Percentiles rank a stretch among this genome's conserved stretches.
Evolutionary conservation across 2,113 vertebrate genomes (phyloP).

Genomic region (Scolopax mira): DNA sequence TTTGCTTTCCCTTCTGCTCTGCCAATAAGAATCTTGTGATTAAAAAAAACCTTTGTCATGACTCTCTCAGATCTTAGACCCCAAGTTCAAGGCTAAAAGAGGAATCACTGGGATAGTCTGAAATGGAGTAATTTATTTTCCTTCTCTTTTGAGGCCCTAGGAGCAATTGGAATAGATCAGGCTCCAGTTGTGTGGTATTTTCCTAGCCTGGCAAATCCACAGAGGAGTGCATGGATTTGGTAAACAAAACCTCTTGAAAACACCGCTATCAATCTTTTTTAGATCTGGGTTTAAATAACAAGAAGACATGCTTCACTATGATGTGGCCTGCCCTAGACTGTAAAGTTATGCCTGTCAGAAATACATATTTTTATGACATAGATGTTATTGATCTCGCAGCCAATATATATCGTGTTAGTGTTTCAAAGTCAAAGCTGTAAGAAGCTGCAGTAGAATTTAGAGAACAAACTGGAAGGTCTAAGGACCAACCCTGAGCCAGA

Average conservation of each 20-base stretch:
- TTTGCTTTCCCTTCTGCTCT: not conserved
- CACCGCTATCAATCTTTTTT: not conserved
- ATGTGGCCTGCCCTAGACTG: not conserved
- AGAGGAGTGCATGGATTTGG: constrained; percentile 3
- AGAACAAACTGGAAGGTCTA: constrained; percentile 5
- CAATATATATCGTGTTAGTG: not conserved
- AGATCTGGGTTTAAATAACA: not conserved
- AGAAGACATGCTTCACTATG: not conserved
- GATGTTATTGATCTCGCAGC: not conserved
- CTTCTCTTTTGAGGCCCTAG: not conserved
- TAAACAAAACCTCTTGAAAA: constrained; percentile 32
- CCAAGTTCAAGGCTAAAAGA: not conserved
- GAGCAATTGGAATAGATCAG: not conserved
- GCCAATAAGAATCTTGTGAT: not conserved
- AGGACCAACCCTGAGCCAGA: not conserved
- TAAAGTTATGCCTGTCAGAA: not conserved
- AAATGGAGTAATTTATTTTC: not conserved
- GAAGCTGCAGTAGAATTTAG: not conserved
- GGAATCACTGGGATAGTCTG: not conserved
- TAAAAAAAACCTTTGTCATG: not conserved
- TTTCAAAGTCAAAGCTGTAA: constrained; percentile 3
- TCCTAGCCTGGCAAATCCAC: constrained; percentile 39
- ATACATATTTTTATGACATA: not conserved
- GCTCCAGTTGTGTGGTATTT: not conserved
- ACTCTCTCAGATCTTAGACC: not conserved